Conservation (phyloP, 2,113 vertebrate species). For the Ctenomys sociabilis region DNA sequence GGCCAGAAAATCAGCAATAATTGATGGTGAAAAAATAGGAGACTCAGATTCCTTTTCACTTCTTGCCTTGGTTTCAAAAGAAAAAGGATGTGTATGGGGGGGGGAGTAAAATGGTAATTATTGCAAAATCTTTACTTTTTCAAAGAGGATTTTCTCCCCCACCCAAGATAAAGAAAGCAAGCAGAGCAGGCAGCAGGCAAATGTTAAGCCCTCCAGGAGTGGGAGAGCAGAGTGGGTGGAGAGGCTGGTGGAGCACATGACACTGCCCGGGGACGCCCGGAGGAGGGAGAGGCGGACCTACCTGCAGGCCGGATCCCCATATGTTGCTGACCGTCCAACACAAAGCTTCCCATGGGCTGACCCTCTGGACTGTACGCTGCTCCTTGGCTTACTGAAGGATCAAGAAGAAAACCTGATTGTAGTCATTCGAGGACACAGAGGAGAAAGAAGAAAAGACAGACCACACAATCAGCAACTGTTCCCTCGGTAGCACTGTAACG, state of each 20-base stretch:
- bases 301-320: slow-evolving; percentile 99
- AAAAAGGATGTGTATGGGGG: slow-evolving; percentile 67
- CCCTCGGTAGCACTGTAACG: slow-evolving; percentile 94
- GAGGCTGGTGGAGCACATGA: slow-evolving; percentile 64
- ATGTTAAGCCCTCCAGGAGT: slow-evolving; percentile 64
- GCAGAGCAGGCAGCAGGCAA: slow-evolving; percentile 85
- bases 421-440: slow-evolving; percentile 99
- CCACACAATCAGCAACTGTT: slow-evolving; percentile 99
- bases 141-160: slow-evolving; percentile 63
- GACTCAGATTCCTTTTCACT: slow-evolving; percentile 75
- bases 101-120: slow-evolving; percentile 70
- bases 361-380: slow-evolving; percentile 99
- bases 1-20: slow-evolving; percentile 88
- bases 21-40: slow-evolving; percentile 79
- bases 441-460: slow-evolving; percentile 98
- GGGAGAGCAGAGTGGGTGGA: slow-evolving; percentile 67
- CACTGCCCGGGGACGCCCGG: slow-evolving; percentile 64
- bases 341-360: slow-evolving; percentile 99
- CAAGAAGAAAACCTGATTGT: slow-evolving; percentile 99
- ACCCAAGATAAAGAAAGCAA: slow-evolving; percentile 81
- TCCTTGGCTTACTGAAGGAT: slow-evolving; percentile 99
- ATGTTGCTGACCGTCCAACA: slow-evolving; percentile 99
- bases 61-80: slow-evolving; percentile 77
- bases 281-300: slow-evolving; percentile 82
- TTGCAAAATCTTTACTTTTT: slow-evolving; percentile 54